Conservation (phyloP, 2,113 vertebrate genomes). For the Pollachius pollachius region DNA sequence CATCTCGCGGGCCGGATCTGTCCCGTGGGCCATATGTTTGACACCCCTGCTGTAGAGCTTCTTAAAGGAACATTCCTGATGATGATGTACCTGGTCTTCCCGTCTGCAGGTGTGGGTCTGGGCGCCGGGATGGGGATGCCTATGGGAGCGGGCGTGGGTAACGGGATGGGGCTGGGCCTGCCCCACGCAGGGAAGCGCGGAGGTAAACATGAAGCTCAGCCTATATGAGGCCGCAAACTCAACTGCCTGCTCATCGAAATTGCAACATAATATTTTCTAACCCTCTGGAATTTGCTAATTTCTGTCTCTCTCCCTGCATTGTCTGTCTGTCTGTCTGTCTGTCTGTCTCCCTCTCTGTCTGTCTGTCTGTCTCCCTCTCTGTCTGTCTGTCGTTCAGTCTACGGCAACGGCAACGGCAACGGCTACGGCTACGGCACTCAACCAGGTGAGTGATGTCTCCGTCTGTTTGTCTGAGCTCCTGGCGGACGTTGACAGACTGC, state of each 20-base stretch:
- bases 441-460: slow-evolving; percentile 50
- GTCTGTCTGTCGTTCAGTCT: slow-evolving; percentile 41
- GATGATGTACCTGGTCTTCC: not conserved
- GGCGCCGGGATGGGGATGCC: slow-evolving; percentile 47
- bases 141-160: slow-evolving; percentile 46
- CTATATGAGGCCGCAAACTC: no score
- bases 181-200: slow-evolving; percentile 54
- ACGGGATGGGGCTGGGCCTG: slow-evolving; percentile 46
- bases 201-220: slow-evolving; percentile 37
- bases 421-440: slow-evolving; percentile 46
- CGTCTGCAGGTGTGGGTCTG: slow-evolving; percentile 48
- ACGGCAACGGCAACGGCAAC: slow-evolving; percentile 52
- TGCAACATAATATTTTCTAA: no score
- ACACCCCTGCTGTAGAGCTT: not conserved
- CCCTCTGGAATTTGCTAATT: no score
- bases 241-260: no score
- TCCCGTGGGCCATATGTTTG: no score
- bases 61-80: not conserved
- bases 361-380: no score
- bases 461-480: not conserved
- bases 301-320: not conserved
- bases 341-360: no score
- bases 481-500: slow-evolving; percentile 5
- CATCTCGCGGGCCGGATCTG: no score
- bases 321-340: no score